Percentiles rank a stretch among this genome's conserved stretches.
phyloP scores from a whole-genome alignment of 2,113 vertebrate species.

The Amphiprion percula region DNA sequence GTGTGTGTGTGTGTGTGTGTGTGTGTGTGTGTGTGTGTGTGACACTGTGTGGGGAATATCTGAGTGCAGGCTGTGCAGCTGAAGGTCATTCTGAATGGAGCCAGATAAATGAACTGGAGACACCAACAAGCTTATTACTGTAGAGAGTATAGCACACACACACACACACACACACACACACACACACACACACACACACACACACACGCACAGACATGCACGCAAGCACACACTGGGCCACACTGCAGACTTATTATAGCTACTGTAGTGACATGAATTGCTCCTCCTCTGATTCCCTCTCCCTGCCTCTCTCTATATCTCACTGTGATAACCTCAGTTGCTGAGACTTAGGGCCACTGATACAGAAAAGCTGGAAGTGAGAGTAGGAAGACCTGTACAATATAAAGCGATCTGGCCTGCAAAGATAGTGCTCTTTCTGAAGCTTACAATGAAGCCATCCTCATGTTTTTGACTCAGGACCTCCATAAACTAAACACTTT shows the following conservation, averaged over 20 bases:
- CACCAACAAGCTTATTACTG: conserved; percentile 73
- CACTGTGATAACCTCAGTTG: conserved; percentile 43
- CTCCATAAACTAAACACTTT: background rate
- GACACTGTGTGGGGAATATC: conserved; percentile 26
- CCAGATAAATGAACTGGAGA: conserved; percentile 69
- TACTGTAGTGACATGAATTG: conserved; percentile 56
- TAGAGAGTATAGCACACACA: conserved; percentile 23
- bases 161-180: background rate
- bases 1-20: background rate
- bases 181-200: background rate
- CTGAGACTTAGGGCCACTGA: conserved; percentile 25
- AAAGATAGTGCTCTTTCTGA: background rate
- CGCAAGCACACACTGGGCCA: conserved; percentile 4
- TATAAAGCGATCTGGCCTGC: background rate
- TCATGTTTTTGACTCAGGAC: background rate
- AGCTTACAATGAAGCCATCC: background rate
- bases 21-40: background rate
- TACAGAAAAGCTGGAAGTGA: conserved; percentile 11
- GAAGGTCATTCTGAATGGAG: conserved; percentile 74
- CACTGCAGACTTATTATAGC: conserved; percentile 58
- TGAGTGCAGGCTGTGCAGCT: conserved; percentile 45
- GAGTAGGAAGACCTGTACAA: background rate
- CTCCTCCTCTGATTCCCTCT: conserved; percentile 46
- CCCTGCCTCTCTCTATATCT: conserved; percentile 52
- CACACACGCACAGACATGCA: background rate